A percentile compares a stretch with the other conserved stretches of the same genome.
phyloP scores from a whole-genome alignment of 2,113 vertebrate species.

The Gnathonemus longibarbis region DNA sequence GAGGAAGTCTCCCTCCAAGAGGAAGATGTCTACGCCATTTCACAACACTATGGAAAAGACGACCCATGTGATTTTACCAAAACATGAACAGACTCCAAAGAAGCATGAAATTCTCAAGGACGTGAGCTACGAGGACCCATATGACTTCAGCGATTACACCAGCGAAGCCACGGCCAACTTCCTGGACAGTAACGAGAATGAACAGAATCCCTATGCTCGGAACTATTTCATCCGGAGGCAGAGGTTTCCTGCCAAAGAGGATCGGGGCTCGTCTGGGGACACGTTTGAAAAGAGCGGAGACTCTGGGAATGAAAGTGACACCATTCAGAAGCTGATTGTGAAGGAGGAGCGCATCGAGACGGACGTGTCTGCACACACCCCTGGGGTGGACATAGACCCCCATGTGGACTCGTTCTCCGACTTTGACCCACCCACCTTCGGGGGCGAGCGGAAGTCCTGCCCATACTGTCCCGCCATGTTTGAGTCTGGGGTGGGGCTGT shows the following conservation, averaged over 20 bases:
- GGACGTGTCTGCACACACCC: conserved; percentile 32
- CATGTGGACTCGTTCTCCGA: conserved; percentile 25
- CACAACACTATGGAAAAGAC: conserved; percentile 75
- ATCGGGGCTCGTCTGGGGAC: conserved; percentile 21
- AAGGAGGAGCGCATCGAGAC: conserved; percentile 51
- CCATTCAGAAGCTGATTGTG: conserved; percentile 51
- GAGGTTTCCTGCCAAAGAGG: conserved; percentile 38
- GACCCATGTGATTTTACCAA: conserved; percentile 73
- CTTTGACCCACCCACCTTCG: conserved; percentile 29
- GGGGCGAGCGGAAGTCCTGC: conserved; percentile 75
- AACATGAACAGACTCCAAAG: conserved; percentile 60
- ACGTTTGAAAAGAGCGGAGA: conserved; percentile 22
- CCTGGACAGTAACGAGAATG: conserved; percentile 40
- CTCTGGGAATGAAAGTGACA: conserved; percentile 34
- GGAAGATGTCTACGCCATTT: conserved; percentile 66
- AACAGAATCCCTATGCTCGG: conserved; percentile 39
- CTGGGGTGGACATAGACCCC: conserved; percentile 18
- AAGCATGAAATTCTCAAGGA: conserved; percentile 41
- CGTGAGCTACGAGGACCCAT: conserved; percentile 41
- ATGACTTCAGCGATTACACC: conserved; percentile 32
- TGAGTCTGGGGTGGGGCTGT: conserved; percentile 86
- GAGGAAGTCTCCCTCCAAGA: conserved; percentile 59
- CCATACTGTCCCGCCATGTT: conserved; percentile 88
- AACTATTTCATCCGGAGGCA: conserved; percentile 45
- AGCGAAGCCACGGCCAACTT: conserved; percentile 32